Conservation (phyloP, 2,797 vertebrate species). For the Prunella strophiata region DNA sequence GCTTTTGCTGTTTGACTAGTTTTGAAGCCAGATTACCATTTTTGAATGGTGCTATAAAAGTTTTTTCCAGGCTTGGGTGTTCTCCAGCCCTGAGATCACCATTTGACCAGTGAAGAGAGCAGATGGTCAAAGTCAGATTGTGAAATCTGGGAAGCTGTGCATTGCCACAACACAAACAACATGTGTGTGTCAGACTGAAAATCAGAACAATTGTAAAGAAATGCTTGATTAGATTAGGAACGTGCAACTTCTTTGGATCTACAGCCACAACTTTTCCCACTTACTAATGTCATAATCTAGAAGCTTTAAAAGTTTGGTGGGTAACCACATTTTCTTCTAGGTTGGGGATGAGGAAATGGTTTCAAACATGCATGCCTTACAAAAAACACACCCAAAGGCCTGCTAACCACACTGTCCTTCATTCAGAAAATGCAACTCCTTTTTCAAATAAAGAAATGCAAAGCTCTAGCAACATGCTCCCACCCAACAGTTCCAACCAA, state of each 20-base stretch:
- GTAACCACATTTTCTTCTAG: not conserved
- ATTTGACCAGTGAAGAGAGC: constrained; percentile 18
- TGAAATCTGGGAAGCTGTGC: not conserved
- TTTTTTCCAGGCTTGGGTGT: not conserved
- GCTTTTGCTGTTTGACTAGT: not conserved
- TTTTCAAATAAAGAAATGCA: constrained; percentile 47
- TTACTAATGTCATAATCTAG: not conserved
- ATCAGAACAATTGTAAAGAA: not conserved
- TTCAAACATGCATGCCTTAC: constrained; percentile 25
- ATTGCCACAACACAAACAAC: not conserved
- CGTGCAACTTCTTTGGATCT: not conserved
- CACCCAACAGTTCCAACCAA: not conserved
- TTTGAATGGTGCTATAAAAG: not conserved
- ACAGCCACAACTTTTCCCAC: constrained; percentile 36
- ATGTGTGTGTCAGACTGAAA: not conserved
- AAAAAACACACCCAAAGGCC: constrained; percentile 26
- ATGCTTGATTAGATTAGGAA: not conserved
- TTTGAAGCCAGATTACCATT: not conserved
- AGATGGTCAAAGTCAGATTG: not conserved
- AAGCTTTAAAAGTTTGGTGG: not conserved
- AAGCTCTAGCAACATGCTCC: constrained; percentile 70
- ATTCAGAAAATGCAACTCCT: constrained; percentile 38
- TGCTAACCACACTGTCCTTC: constrained; percentile 23
- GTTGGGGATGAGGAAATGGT: not conserved
- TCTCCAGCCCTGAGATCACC: constrained; percentile 32